These are phyloP conservation scores for Hycleus cichorii DNA, from an alignment of 1,140 invertebrate genomes.

Conservation along the genomic window DNA sequence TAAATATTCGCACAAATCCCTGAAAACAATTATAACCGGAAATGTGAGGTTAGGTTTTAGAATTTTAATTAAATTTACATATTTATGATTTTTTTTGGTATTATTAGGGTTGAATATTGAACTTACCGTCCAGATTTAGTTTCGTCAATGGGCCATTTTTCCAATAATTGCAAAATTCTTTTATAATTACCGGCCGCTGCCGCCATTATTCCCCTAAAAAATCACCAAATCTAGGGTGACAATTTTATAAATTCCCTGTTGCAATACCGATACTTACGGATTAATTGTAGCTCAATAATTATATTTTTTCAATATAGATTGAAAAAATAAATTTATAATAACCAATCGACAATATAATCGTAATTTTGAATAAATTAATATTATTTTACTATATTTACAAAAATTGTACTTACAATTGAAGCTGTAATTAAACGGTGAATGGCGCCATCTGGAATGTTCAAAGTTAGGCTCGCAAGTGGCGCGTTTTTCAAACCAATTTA, in stretches of 20 bases:
- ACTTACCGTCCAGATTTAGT: constrained; percentile 62
- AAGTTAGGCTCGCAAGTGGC: no score
- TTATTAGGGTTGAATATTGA: constrained; percentile 6
- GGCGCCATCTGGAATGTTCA: no score
- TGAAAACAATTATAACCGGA: constrained; percentile 40
- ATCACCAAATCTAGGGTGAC: neutral
- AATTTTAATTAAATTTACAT: neutral
- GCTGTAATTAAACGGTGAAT: no score
- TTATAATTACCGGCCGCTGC: constrained; percentile 47
- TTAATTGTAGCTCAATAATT: no score
- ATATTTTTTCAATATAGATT: no score
- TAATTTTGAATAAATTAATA: no score
- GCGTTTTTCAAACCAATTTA: no score
- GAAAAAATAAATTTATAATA: no score
- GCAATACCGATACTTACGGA: no score
- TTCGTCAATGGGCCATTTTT: constrained; percentile 71
- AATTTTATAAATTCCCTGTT: neutral
- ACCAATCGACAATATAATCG: no score
- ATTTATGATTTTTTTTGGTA: neutral
- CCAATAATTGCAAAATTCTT: constrained; percentile 64
- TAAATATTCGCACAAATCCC: constrained; percentile 70
- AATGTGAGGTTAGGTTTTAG: constrained; percentile 28
- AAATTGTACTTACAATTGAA: no score
- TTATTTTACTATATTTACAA: no score
- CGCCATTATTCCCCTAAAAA: constrained; percentile 21